Base-by-base conservation (phyloP, 2,888 invertebrate species). In the Uloborus plumipes region DNA sequence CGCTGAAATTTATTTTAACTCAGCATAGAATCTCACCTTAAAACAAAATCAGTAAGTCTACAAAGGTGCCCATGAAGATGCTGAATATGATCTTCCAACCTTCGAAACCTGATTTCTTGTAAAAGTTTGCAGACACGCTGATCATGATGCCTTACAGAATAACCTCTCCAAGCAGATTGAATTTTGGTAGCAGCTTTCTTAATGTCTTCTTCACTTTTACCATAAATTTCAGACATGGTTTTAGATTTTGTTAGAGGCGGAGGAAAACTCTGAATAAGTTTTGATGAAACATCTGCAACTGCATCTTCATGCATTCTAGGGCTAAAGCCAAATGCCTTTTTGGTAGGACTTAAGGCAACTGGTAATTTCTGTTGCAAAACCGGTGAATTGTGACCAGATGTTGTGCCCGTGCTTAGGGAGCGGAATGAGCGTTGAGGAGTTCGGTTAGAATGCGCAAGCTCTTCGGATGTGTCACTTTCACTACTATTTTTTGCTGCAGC, bases 101-200 rank as follows among this genome's bases (percentile, higher is more conserved):
- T 73, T 22, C 84, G 31, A 49, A 84, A 82, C 0, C 84, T 71
- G 39, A 84, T 77, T 65, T 84, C 84, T 64, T 84, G 84, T 26
- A 83, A 59, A 4, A 82, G 50, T 55, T 74, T 79, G 47, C 55
- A 69, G 11, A 78, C 84, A n/a, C 62, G 64, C 9, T 58, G 70
- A 65, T 78, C 78, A 49, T 74, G 76, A 61, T 84, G 64, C 15
- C 84, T 58, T 22, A 82, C 75, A 64, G 61, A 69, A 59, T 84
- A 95, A 0, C 96, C 95, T 31, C 95, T 90, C 96, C 96, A 96
- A 90, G 94, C 92, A 89, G 93, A 94, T 89, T 96, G 96, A 87
- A 96, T 95, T 39, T 93, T 93, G 50, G 94, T 92, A 0, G 95
- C 95, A 0, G 95, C 92, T 86, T 84, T 85, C 20, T 82, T 65